Percentiles rank a stretch among this genome's conserved stretches.
Conservation (phyloP, 2,888 invertebrate species). For the Philaethria dido region DNA sequence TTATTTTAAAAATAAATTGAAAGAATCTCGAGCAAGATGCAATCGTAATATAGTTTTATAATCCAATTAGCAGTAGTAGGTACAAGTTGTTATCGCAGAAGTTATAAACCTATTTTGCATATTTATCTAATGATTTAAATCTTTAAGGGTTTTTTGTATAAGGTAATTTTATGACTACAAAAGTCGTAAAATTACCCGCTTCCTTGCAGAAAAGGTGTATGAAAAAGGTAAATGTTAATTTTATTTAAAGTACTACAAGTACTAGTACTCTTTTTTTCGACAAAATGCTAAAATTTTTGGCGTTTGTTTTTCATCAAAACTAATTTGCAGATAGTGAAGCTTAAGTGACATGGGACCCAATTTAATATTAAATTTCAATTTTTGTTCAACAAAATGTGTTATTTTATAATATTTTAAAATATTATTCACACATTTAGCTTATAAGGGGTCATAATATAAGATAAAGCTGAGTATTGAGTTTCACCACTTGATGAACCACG, state of each 20-base stretch:
- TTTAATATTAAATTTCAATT: not conserved
- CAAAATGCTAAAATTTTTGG: not conserved
- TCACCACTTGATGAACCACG: too few species aligned
- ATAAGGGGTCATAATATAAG: too few species aligned
- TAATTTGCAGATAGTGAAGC: slow-evolving; percentile 4
- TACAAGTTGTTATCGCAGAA: slow-evolving; percentile 8
- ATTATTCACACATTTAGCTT: too few species aligned
- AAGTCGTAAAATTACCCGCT: not conserved
- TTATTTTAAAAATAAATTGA: not conserved
- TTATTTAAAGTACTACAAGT: not conserved
- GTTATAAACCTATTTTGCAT: slow-evolving; percentile 5
- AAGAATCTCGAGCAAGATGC: not conserved
- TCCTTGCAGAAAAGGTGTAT: not conserved
- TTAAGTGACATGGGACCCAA: not conserved
- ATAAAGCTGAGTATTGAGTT: too few species aligned
- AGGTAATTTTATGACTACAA: too few species aligned
- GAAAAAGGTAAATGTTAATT: not conserved
- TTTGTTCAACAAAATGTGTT: not conserved
- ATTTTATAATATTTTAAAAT: too few species aligned
- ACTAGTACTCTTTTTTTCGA: not conserved
- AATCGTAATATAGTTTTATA: slow-evolving; percentile 5
- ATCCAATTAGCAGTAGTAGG: slow-evolving; percentile 1
- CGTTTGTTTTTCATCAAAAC: not conserved
- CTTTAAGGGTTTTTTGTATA: too few species aligned
- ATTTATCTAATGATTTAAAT: slow-evolving; percentile 10